A percentile compares a stretch with the other conserved stretches of the same genome.
phyloP scores from a whole-genome alignment of 2,888 invertebrate genomes.

The Acanthopleura granulata region DNA sequence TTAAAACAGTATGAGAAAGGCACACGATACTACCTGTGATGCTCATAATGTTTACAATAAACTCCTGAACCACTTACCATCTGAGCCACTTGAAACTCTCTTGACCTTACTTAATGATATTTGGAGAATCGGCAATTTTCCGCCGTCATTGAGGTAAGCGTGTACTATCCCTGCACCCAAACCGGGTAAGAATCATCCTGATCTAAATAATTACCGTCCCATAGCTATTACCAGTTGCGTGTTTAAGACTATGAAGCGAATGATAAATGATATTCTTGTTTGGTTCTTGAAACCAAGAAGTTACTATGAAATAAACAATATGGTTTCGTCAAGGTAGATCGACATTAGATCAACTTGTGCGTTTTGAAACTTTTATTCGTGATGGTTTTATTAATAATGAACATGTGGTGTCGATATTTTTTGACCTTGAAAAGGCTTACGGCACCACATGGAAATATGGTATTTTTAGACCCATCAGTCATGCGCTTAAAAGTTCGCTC shows the following conservation, averaged over 20 bases:
- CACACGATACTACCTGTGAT: too few relatives aligned
- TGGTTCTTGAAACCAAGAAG: conserved; percentile 36
- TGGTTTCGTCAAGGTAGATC: conserved; percentile 29
- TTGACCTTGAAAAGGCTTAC: too few relatives aligned
- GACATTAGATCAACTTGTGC: conserved; percentile 30
- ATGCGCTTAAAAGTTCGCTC: conserved; percentile 33
- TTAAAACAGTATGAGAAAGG: background rate
- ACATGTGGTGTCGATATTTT: conserved; percentile 38
- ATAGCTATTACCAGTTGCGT: conserved; percentile 48
- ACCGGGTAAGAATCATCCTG: conserved; percentile 31
- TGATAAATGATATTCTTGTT: conserved; percentile 40
- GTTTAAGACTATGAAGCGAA: conserved; percentile 44
- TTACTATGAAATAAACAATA: conserved; percentile 31
- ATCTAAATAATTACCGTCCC: conserved; percentile 42
- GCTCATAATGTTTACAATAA: too few relatives aligned
- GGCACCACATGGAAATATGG: conserved; percentile 35
- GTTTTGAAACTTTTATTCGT: conserved; percentile 37
- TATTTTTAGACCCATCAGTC: conserved; percentile 28
- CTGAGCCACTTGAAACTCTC: conserved; percentile 14
- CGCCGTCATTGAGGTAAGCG: conserved; percentile 30
- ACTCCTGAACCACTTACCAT: background rate
- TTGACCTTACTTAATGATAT: conserved; percentile 28
- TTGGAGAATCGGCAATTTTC: conserved; percentile 28
- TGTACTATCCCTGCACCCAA: conserved; percentile 34
- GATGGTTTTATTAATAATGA: conserved; percentile 34